Evolutionary conservation across 1,140 invertebrate species (phyloP).

Genomic region (Brachionus plicatilis): DNA sequence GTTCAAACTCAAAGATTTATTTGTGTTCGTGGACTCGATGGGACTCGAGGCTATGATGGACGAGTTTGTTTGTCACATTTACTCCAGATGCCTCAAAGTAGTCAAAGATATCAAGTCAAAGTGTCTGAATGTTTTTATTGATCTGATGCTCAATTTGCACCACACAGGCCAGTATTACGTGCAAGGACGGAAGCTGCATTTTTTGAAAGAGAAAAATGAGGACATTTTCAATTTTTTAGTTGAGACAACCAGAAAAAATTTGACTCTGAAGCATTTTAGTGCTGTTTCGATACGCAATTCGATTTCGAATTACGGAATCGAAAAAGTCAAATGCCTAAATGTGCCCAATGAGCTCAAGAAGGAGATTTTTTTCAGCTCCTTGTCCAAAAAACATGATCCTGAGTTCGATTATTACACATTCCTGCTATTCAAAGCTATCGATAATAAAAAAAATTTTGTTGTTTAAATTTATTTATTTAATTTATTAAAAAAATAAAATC

Average conservation of each 20-base stretch:
- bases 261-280: not conserved
- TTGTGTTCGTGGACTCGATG: not conserved
- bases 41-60: not conserved
- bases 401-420: not conserved
- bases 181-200: not conserved
- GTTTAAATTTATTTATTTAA: not conserved
- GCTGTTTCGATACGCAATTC: not conserved
- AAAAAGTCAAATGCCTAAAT: not conserved
- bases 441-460: not conserved
- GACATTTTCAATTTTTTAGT: not conserved
- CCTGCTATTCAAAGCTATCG: not conserved
- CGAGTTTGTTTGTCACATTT: conserved; percentile 16
- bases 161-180: not conserved
- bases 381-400: not conserved
- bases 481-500: not conserved
- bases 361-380: not conserved
- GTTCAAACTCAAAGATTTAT: not conserved
- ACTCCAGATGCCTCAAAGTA: not conserved
- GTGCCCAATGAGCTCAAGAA: not conserved
- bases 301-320: not conserved
- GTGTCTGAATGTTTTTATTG: conserved; percentile 12
- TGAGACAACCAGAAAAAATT: not conserved
- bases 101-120: conserved; percentile 28
- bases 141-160: not conserved
- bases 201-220: not conserved